Evolutionary conservation across 2,888 invertebrate species (phyloP), one percentile per base, ranked within the genome.

Genomic region (Oxyteleia sp.): DNA sequence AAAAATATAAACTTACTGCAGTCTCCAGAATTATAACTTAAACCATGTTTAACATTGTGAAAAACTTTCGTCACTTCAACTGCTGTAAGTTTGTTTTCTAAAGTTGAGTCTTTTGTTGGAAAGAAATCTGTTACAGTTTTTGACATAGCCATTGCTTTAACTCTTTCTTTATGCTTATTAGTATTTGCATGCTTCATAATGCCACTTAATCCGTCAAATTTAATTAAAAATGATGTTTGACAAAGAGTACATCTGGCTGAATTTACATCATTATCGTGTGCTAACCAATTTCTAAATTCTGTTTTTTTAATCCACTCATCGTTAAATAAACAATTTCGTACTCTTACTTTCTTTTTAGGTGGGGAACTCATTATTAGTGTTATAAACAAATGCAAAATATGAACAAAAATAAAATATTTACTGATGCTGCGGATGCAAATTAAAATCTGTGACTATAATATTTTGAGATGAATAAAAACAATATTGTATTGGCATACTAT

Each of bases 21-120:
- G 53, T 69, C 57, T 4, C n/a, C 69, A 41, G 47, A 69, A 55
- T 69, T n/a, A n/a, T n/a, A n/a, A n/a, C n/a, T n/a, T n/a, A n/a
- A n/a, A n/a, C n/a, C n/a, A n/a, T n/a, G n/a, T 55, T 55, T 49
- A 16, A 69, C 68, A 55, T 69, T 69, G 23, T 69, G 68, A 26
- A 13, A 69, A 15, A 69, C 32, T 69, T 55, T 69, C 7, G 43
- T n/a, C 4, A 55, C 2, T 69, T 69, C 68, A 55, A 18, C n/a
- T 55, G 55, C 45, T 41, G n/a, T 15, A 38, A 69, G 32, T 23
- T 35, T 32, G n/a, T 41, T 20, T 49, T 69, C 55, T 18, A 29
- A 5, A 11, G 35, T 7, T 13, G 55, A 11, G 7, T 69, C 20
- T 13, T 11, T 18, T 26, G 13, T 55, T 11, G 41, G 41, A 26